phyloP scores from a whole-genome alignment of 2,113 vertebrate genomes.

The Thomomys bottae region DNA sequence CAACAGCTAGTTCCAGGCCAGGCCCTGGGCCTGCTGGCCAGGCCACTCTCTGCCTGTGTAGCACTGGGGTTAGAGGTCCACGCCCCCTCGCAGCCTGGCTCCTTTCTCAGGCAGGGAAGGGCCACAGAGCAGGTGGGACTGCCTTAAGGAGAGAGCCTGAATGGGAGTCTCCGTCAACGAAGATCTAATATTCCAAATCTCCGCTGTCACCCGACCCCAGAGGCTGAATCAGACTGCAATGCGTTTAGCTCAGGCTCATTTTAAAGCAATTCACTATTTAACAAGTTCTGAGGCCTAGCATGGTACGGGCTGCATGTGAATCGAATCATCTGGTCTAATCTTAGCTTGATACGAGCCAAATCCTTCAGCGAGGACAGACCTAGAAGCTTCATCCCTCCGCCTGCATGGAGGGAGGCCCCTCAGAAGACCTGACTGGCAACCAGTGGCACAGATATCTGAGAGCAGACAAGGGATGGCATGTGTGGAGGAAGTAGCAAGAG shows the following conservation, averaged over 20 bases:
- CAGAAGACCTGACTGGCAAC: neutral
- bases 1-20: neutral
- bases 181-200: slow-evolving; percentile 59
- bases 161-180: neutral
- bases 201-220: slow-evolving; percentile 50
- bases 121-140: neutral
- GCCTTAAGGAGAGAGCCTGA: neutral
- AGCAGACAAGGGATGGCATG: accelerated
- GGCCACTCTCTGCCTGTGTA: neutral
- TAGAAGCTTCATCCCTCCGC: neutral
- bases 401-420: neutral
- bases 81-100: neutral
- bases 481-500: accelerated
- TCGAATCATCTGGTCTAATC: slow-evolving; percentile 73
- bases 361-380: slow-evolving; percentile 52
- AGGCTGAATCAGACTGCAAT: slow-evolving; percentile 73
- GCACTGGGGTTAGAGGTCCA: accelerated
- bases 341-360: slow-evolving; percentile 73
- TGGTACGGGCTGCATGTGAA: slow-evolving; percentile 52
- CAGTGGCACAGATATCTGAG: accelerated
- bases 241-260: slow-evolving; percentile 79
- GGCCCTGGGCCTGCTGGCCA: no score
- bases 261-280: slow-evolving; percentile 77
- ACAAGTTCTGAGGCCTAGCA: slow-evolving; percentile 69
- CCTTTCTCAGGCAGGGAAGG: neutral